phyloP scores from a whole-genome alignment of 2,797 vertebrate species.

The Spatula versicolor region DNA sequence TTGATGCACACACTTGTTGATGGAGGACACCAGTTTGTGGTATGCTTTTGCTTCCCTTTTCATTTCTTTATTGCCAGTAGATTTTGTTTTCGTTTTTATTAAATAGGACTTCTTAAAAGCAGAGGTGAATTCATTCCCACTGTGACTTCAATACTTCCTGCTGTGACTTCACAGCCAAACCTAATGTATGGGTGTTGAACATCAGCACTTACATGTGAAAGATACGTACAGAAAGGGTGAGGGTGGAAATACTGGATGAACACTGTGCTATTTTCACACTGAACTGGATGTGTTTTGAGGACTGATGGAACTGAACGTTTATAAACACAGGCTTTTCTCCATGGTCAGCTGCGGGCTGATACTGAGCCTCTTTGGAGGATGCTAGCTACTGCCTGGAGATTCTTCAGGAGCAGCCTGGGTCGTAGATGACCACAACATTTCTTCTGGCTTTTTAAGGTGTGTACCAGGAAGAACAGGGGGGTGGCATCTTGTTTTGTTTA shows the following conservation, averaged over 20 bases:
- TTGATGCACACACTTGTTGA: neutral
- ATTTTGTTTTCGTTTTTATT: neutral
- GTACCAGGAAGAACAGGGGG: neutral
- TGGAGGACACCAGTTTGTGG: neutral
- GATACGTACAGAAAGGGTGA: neutral
- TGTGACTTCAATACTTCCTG: neutral
- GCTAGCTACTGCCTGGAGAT: neutral
- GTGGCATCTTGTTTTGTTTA: neutral
- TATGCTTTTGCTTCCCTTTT: neutral
- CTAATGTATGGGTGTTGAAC: neutral
- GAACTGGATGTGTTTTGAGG: neutral
- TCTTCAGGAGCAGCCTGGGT: neutral
- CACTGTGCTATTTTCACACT: neutral
- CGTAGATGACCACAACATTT: neutral
- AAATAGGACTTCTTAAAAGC: neutral
- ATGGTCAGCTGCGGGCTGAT: neutral
- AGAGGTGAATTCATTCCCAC: neutral
- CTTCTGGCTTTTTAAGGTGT: neutral
- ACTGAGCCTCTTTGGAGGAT: neutral
- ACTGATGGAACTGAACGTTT: neutral
- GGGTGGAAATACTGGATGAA: neutral
- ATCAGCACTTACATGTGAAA: neutral
- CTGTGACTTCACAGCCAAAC: conserved; percentile 1
- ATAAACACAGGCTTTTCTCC: neutral
- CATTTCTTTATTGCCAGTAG: neutral